Percentiles rank a stretch among this genome's conserved stretches.
Conservation (phyloP, 2,797 vertebrate species). For the Crypturellus tataupa region DNA sequence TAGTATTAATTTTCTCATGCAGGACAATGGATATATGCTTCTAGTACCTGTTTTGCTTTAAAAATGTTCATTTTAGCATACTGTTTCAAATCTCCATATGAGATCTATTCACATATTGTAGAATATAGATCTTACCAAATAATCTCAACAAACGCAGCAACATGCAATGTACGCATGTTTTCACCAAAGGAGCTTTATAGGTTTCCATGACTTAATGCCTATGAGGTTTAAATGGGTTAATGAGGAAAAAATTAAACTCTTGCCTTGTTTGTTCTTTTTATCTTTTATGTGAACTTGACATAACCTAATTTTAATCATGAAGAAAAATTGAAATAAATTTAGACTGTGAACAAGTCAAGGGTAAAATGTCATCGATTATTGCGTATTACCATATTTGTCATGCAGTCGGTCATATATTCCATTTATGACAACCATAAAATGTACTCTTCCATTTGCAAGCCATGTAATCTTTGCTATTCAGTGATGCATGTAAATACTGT, state of each 20-base stretch:
- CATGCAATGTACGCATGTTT: slow-evolving; percentile 27
- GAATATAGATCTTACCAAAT: slow-evolving; percentile 59
- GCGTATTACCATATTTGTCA: not conserved
- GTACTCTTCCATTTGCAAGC: slow-evolving; percentile 25
- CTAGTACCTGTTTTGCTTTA: slow-evolving; percentile 53
- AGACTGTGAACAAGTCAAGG: slow-evolving; percentile 6
- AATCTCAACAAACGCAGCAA: slow-evolving; percentile 58
- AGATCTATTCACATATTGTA: slow-evolving; percentile 35
- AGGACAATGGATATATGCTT: not conserved
- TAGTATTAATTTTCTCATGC: slow-evolving; percentile 30
- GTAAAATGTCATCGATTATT: slow-evolving; percentile 23
- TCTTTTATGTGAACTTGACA: not conserved
- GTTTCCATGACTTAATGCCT: slow-evolving; percentile 64
- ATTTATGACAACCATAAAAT: not conserved
- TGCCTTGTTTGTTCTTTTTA: slow-evolving; percentile 52
- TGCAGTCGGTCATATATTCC: not conserved
- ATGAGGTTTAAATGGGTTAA: slow-evolving; percentile 33
- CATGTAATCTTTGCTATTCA: not conserved
- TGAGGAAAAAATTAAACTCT: slow-evolving; percentile 48
- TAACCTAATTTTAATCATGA: slow-evolving; percentile 42
- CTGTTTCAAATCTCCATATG: not conserved
- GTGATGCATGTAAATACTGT: not conserved
- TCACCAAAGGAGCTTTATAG: slow-evolving; percentile 51
- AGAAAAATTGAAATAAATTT: slow-evolving; percentile 43
- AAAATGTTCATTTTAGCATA: slow-evolving; percentile 19